Evolutionary conservation across 2,888 invertebrate genomes (phyloP), one percentile per base, ranked within the genome.

Genomic region (Cremastinae sp.): DNA sequence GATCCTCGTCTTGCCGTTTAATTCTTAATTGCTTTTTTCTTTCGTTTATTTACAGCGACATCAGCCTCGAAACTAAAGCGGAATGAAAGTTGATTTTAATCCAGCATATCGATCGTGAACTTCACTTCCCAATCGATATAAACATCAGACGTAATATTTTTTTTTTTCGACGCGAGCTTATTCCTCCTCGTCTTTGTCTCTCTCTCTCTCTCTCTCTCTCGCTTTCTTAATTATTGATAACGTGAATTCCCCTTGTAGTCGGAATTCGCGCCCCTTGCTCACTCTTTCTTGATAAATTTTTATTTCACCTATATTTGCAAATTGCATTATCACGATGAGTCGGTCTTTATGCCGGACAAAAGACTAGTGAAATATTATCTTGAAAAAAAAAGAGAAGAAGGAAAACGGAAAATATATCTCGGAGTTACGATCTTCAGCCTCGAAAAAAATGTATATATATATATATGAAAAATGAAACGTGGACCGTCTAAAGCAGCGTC

Each of bases 11-110:
- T 12, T 62, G n/a, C 9, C 8, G 7, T 61, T 43, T 58, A 41
- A 9, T 56, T 64, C 5, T 59, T 64, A 36, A 54, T 54, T 43
- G 45, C 34, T 9, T 58, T 59, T 18, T 41, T 65, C 47, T 47
- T 65, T 66, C 20, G 34, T 71, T 77, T 76, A 80, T 78, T 75
- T 81, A 77, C 81, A 82, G 79, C 81, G 82, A 79, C 79, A 79
- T 82, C 72, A 70, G 74, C 76, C 59, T 71, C 64, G 10, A 61
- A 79, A 76, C 43, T 43, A 65, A 78, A 78, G 72, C 66, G 70
- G 64, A 75, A 76, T 78, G 70, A 76, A 80, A 51, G 54, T 75
- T 66, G 38, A 61, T 61, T 56, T 78, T 45, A 56, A 56, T 62
- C 49, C 58, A 58, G 56, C 64, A 71, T 75, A 65, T 70, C 76